Conservation (phyloP, 2,888 invertebrate species). For the Keiferia lycopersicella region DNA sequence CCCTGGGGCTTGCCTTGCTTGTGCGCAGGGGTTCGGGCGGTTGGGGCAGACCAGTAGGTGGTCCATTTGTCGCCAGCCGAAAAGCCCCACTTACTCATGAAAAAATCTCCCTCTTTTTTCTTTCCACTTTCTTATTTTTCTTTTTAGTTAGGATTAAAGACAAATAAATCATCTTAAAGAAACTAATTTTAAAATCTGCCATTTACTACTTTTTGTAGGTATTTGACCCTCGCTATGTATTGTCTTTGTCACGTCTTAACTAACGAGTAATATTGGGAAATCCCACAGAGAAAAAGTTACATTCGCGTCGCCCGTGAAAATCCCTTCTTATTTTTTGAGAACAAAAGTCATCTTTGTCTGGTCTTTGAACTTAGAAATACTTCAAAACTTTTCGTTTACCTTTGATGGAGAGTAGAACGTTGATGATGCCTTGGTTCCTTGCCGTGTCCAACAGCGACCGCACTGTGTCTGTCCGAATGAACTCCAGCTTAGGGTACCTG, state of each 20-base stretch:
- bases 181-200: not conserved
- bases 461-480: constrained; percentile 82
- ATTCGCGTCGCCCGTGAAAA: no score
- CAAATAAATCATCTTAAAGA: not conserved
- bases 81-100: no score
- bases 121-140: no score
- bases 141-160: not conserved
- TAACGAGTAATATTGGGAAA: not conserved
- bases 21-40: no score
- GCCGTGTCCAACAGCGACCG: constrained; percentile 86
- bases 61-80: no score
- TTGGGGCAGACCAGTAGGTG: no score
- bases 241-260: not conserved
- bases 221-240: not conserved
- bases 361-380: no score
- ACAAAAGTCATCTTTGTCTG: no score
- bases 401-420: constrained; percentile 84
- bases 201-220: not conserved
- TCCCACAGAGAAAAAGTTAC: not conserved
- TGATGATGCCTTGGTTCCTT: constrained; percentile 87
- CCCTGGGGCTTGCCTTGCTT: no score
- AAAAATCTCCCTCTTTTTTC: no score
- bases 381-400: constrained; percentile 53
- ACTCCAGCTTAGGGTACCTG: constrained; percentile 81
- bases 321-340: no score